phyloP scores from a whole-genome alignment of 2,797 vertebrate genomes.

The Neomorphus geoffroyi region DNA sequence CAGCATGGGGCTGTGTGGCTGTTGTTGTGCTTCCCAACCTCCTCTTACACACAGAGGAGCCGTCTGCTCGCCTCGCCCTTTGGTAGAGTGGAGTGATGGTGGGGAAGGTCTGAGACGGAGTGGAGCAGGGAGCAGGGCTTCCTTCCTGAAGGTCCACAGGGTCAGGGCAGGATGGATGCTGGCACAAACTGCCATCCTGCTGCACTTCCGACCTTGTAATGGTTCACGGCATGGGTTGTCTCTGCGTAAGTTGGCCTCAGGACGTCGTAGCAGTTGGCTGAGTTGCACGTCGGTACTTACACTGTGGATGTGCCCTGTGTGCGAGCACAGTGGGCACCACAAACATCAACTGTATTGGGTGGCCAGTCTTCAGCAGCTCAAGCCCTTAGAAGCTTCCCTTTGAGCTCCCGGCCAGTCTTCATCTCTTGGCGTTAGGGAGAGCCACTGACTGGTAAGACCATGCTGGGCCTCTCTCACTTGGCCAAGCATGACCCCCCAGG shows the following conservation, averaged over 20 bases:
- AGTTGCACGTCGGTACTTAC: not conserved
- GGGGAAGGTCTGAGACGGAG: not conserved
- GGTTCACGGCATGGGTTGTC: not conserved
- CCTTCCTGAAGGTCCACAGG: not conserved
- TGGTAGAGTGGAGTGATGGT: rapidly evolving
- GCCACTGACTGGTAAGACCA: rapidly evolving
- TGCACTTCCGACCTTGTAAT: rapidly evolving
- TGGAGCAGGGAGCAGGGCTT: not conserved
- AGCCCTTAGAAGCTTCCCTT: not conserved
- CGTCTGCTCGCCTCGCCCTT: rapidly evolving
- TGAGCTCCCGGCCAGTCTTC: not conserved
- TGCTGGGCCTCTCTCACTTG: not conserved
- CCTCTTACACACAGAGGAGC: not conserved
- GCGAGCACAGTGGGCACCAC: rapidly evolving
- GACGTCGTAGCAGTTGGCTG: rapidly evolving
- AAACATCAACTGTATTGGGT: not conserved
- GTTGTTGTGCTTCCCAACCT: rapidly evolving
- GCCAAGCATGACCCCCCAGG: not conserved
- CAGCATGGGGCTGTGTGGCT: not conserved
- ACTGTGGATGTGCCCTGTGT: too few species aligned
- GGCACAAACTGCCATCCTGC: not conserved
- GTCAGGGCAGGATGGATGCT: not conserved
- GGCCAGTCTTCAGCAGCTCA: not conserved
- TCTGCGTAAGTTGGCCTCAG: not conserved
- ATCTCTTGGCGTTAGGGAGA: not conserved